phyloP scores from a whole-genome alignment of 2,797 vertebrate genomes.

The Protosalanx chinensis region DNA sequence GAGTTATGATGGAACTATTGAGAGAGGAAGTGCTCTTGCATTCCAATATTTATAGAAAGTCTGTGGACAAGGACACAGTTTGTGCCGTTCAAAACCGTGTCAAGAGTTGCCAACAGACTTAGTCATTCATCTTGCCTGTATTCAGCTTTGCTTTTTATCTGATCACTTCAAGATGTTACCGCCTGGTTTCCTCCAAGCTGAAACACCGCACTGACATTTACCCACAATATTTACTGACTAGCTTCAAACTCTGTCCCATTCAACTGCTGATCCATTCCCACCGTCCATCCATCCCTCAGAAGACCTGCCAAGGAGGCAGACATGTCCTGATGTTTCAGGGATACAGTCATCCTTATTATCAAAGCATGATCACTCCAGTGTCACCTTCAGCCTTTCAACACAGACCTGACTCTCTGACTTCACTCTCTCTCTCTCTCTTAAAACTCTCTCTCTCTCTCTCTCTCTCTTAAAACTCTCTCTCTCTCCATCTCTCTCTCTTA shows the following conservation, averaged over 20 bases:
- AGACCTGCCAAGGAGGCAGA: constrained; percentile 51
- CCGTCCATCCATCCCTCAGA: constrained; percentile 49
- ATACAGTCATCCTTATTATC: constrained; percentile 62
- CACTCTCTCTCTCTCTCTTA: neutral
- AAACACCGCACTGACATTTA: constrained; percentile 63
- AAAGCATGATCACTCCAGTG: constrained; percentile 42
- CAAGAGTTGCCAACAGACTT: constrained; percentile 51
- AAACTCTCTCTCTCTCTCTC: constrained; percentile 8
- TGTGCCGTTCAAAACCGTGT: constrained; percentile 53
- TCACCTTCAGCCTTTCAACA: constrained; percentile 31
- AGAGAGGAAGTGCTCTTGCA: constrained; percentile 27
- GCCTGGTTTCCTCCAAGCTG: constrained; percentile 50
- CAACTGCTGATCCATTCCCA: constrained; percentile 45
- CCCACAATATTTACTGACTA: constrained; percentile 66
- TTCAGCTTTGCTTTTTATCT: constrained; percentile 53
- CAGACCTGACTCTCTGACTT: constrained; percentile 34
- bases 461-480: constrained; percentile 9
- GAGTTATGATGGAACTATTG: constrained; percentile 30
- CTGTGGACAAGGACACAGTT: constrained; percentile 46
- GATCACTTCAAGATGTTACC: constrained; percentile 74
- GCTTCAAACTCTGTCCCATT: constrained; percentile 54
- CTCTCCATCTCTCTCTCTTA: too few relatives aligned
- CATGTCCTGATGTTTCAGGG: constrained; percentile 42
- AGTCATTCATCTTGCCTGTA: constrained; percentile 62
- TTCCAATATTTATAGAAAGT: constrained; percentile 37